Percentiles rank a stretch among this genome's conserved stretches.
Conservation (phyloP, 2,888 invertebrate species). For the Bugula neritina region DNA sequence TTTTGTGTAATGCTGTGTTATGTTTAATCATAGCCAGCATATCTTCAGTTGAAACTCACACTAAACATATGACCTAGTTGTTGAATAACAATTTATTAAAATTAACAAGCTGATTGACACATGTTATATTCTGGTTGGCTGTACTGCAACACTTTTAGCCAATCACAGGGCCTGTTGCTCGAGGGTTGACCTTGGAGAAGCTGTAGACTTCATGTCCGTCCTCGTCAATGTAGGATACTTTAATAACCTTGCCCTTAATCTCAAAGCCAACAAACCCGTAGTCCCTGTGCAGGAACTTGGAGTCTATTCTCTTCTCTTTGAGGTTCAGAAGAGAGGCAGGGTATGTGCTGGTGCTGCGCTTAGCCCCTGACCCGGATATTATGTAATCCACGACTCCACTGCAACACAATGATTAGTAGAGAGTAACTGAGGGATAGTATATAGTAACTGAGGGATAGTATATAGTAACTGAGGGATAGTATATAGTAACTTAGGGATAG, state of each 20-base stretch:
- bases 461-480: no score
- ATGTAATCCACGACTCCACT: constrained; percentile 4
- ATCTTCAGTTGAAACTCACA: no score
- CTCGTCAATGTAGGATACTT: neutral
- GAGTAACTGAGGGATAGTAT: no score
- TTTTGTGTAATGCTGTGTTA: no score
- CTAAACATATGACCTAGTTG: no score
- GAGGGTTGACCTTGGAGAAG: constrained; percentile 2
- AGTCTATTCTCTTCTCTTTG: neutral
- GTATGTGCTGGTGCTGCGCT: neutral
- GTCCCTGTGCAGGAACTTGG: neutral
- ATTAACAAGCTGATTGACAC: no score
- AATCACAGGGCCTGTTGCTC: neutral
- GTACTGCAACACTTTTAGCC: neutral
- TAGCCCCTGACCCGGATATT: constrained; percentile 1
- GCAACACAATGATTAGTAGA: no score
- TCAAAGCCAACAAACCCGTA: constrained; percentile 16
- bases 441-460: no score
- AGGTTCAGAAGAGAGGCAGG: neutral
- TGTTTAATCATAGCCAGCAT: no score
- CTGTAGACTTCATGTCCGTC: constrained; percentile 4
- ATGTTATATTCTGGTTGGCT: no score
- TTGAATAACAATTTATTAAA: no score
- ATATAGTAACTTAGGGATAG: no score
- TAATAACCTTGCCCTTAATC: neutral